Percentiles rank a stretch among this genome's conserved stretches.
Evolutionary conservation across 2,888 invertebrate genomes (phyloP).

Genomic region (Apamea crenata): DNA sequence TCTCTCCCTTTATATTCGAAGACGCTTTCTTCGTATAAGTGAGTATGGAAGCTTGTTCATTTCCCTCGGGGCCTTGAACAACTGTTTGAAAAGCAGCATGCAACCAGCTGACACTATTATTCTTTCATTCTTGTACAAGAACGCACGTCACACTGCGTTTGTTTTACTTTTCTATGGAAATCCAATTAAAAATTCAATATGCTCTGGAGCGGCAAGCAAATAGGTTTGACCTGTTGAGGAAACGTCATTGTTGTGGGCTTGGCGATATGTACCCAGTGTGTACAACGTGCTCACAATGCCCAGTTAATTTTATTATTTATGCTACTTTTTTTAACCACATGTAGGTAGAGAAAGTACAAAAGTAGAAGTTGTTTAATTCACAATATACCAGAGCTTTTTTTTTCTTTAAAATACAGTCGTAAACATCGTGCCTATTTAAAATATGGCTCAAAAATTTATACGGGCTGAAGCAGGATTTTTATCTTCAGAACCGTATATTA

Average conservation of each 20-base stretch:
- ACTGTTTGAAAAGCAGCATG: constrained; percentile 30
- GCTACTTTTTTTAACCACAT: neutral
- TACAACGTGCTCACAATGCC: constrained; percentile 45
- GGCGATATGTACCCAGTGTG: constrained; percentile 20
- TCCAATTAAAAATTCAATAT: constrained; percentile 64
- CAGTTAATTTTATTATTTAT: constrained; percentile 38
- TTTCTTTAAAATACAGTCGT: no score
- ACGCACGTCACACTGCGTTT: constrained; percentile 43
- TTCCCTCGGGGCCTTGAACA: constrained; percentile 42
- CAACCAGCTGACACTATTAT: constrained; percentile 48
- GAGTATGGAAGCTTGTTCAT: constrained; percentile 30
- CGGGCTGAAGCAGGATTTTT: neutral
- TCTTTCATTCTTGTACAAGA: constrained; percentile 34
- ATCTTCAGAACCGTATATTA: neutral
- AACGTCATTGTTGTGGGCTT: constrained; percentile 57
- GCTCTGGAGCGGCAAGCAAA: constrained; percentile 57
- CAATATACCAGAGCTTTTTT: neutral
- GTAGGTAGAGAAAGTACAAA: constrained; percentile 1
- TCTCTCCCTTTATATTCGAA: neutral
- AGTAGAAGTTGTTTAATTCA: neutral
- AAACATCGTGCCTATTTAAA: neutral
- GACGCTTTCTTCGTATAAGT: constrained; percentile 13
- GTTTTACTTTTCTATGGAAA: constrained; percentile 57
- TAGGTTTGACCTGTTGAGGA: constrained; percentile 58
- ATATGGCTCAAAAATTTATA: neutral